Conservation (phyloP, 1,140 invertebrate species). For the Gryllus bimaculatus region DNA sequence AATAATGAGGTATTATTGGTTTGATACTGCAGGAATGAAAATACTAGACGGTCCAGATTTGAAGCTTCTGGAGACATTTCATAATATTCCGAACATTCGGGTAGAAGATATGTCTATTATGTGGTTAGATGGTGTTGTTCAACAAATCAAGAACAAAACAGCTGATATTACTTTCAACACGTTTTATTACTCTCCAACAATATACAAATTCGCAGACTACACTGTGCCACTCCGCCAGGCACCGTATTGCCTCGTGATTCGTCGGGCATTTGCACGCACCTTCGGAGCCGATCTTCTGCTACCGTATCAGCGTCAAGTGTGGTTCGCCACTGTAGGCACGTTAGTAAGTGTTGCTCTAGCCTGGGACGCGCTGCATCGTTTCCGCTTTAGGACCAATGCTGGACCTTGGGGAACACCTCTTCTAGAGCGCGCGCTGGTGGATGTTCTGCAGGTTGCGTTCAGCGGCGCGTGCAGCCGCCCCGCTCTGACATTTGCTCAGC, state of each 20-base stretch:
- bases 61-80: neutral
- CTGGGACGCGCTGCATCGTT: neutral
- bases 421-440: neutral
- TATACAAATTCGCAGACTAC: neutral
- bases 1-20: neutral
- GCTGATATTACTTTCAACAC: neutral
- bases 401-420: too few relatives aligned
- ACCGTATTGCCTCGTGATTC: neutral
- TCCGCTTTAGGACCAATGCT: too few relatives aligned
- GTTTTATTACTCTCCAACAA: neutral
- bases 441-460: neutral
- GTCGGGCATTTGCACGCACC: too few relatives aligned
- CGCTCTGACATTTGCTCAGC: neutral
- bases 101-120: neutral
- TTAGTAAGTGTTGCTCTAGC: too few relatives aligned
- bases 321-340: too few relatives aligned
- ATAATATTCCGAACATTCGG: neutral
- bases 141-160: neutral
- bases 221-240: neutral
- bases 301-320: neutral
- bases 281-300: neutral
- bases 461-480: neutral
- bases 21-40: neutral
- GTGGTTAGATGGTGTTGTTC: neutral
- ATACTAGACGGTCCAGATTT: neutral